Base-by-base conservation (phyloP, 2,113 vertebrate genomes). In the Hydrolagus affinis region DNA sequence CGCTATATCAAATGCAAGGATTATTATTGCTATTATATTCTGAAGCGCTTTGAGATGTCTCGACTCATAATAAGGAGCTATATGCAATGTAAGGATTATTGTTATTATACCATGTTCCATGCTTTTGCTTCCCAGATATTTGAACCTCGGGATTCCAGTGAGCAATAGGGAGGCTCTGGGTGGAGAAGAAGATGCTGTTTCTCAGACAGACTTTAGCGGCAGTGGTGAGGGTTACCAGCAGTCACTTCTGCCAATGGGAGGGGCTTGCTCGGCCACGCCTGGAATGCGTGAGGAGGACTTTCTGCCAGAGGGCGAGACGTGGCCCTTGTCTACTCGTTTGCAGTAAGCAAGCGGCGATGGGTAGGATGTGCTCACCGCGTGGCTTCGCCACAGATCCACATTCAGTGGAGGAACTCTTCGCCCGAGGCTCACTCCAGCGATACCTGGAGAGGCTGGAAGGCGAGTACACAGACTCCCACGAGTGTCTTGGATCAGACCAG, bases 381-480 rank as follows among this genome's bases (percentile, higher is more conserved):
- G 12, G 57, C 57, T 62, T 64, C 59, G 17, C n/a, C 12, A 60
- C 23, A 6, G 15, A 60, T 12, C 6, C 23, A 4, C 25, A 12
- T 8, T 2, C 2, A 8, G 9, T 28, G 60, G 78, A 68, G 17
- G 92, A 94, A 74, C 87, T 93, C 19, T 94, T 95, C 73, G 86
- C 60, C 15, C 90, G 71, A 70, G 90, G 23, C 59, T 91, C 92
- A 4, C 80, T 95, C 25, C 90, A 90, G 78, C 87, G 89, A 14
- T 88, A 93, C 85, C 86, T 95, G 56, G 89, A 73, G 85, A 90
- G 87, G 85, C 72, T 89, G 59, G 88, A 93, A 56, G 19, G 4
- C 0, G 91, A 94, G 21, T 94, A 94, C 78, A 85, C 23, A 0
- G 86, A 90, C 11, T 90, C 89, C 86, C 64, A 93, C 86, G 86